Percentiles rank a stretch among this genome's conserved stretches.
Evolutionary conservation across 35 echinoderm and acorn worm genomes (phyloP).

Genomic region (Amphiura filiformis): DNA sequence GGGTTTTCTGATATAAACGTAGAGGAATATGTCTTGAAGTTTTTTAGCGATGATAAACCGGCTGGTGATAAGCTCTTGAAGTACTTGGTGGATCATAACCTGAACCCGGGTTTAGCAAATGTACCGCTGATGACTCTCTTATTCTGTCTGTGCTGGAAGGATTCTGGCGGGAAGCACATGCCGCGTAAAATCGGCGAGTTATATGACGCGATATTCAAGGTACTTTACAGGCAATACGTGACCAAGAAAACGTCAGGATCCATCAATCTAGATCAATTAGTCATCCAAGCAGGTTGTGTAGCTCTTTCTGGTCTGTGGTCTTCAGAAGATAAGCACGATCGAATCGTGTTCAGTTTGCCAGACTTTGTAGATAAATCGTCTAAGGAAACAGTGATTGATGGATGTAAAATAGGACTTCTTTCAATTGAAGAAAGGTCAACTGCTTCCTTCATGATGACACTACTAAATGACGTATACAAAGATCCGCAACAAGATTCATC

Average conservation of each 20-base stretch:
- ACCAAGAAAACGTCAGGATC: background rate
- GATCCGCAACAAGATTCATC: too few species aligned
- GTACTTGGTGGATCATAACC: background rate
- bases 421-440: background rate
- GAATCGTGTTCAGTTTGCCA: background rate
- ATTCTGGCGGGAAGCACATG: background rate
- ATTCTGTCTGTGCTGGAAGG: background rate
- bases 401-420: background rate
- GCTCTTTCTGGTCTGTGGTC: background rate
- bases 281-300: background rate
- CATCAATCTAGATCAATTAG: background rate
- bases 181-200: background rate
- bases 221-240: background rate
- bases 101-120: background rate
- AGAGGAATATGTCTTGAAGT: background rate
- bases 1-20: background rate
- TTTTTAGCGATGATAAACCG: background rate
- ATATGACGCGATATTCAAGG: background rate
- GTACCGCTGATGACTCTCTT: background rate
- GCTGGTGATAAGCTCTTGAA: background rate
- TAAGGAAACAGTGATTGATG: background rate
- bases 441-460: too few species aligned
- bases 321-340: background rate
- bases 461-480: too few species aligned
- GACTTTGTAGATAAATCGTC: background rate